Evolutionary conservation across 2,888 invertebrate genomes (phyloP), one percentile per base, ranked within the genome.

Genomic region (Deilephila elpenor): DNA sequence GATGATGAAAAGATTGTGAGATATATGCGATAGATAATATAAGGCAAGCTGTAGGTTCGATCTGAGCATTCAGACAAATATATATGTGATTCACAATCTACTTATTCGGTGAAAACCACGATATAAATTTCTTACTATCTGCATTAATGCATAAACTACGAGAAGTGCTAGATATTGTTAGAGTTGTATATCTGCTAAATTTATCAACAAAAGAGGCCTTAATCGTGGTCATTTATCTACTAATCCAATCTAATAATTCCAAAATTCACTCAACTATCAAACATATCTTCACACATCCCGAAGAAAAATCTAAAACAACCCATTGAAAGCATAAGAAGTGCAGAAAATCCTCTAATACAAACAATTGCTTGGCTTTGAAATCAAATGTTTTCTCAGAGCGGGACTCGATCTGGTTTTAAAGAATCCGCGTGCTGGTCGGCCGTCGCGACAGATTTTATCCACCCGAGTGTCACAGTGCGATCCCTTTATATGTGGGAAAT

Each of bases 321-420:
- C 20, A 51, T 25, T 25, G 25, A 67, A 67, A 14, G 20, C 67
- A 25, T 14, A 64, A 62, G 37, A 20, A 67, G 44, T 67, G 67
- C 44, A 6, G 25, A 44, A 67, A 60, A 51, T 67, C 51, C 51
- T 67, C 25, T 67, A 51, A 67, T 25, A 67, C 44, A 67, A 67
- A 67, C 67, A 67, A 67, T 44, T 67, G 44, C 51, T 37, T 37
- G 37, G 67, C 67, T 67, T 67, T 67, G 67, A 67, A 67, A 67
- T 67, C 14, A 67, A 67, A 67, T 67, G 67, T 51, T 67, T 67
- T 67, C 67, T 67, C 51, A n/a, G 25, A 51, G 37, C 44, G 56
- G 5, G 67, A 67, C 25, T 51, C 51, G 67, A 67, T 67, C 4
- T 25, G 25, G 14, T 2, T n/a, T 20, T 14, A 17, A 67, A 37